These are phyloP conservation scores for Pseudorhombus dupliciocellatus DNA, from an alignment of 2,113 vertebrate species.

Conservation along the genomic window DNA sequence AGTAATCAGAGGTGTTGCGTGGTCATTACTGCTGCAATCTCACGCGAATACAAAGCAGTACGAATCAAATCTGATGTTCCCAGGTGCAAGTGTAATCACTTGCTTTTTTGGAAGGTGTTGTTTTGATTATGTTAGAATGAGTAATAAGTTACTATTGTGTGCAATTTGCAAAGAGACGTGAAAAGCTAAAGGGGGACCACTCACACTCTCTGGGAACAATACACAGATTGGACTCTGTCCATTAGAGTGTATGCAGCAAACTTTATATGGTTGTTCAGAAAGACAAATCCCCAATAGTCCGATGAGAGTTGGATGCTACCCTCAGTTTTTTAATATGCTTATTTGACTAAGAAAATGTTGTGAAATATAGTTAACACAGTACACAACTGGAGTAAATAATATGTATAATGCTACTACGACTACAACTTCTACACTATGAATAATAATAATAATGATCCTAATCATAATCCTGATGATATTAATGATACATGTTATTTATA, in stretches of 20 bases:
- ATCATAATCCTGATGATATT: too few relatives aligned
- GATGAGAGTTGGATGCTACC: background rate
- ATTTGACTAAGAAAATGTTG: background rate
- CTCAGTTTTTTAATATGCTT: background rate
- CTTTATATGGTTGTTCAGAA: background rate
- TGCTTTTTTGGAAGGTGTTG: background rate
- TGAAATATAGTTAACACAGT: background rate
- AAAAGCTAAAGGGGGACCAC: background rate
- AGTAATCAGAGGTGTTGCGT: constrained; percentile 10
- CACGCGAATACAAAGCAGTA: background rate
- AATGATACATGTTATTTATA: too few relatives aligned
- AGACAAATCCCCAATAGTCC: background rate
- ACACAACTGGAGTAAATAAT: background rate
- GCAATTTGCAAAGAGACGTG: constrained; percentile 14
- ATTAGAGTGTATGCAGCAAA: background rate
- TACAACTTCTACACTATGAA: too few relatives aligned
- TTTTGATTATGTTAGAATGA: constrained; percentile 7
- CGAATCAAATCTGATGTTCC: background rate
- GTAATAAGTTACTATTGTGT: background rate
- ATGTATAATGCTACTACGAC: too few relatives aligned
- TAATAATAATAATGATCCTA: too few relatives aligned
- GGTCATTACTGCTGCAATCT: constrained; percentile 8
- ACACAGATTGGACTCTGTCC: background rate
- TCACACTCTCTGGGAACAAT: background rate
- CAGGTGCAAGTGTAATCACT: background rate